These are phyloP conservation scores for Umimayanthus kanabou DNA, from an alignment of 92 coral and sea anemone genomes.

Conservation along the genomic window DNA sequence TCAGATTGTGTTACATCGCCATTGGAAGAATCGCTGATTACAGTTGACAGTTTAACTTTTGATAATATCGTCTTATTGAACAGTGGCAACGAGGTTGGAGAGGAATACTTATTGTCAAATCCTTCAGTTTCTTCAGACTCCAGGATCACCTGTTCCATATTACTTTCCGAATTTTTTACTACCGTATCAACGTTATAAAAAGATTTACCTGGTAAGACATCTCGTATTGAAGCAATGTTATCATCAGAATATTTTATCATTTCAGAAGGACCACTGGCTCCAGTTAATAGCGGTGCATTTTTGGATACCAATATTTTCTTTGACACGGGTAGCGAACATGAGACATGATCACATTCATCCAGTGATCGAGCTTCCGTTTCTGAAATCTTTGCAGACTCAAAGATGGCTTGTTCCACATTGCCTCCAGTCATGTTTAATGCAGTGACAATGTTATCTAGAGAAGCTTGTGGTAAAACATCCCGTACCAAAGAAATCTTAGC, in stretches of 20 bases:
- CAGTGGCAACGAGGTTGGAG: not conserved
- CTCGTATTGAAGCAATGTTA: not conserved
- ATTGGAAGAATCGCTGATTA: not conserved
- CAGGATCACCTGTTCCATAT: not conserved
- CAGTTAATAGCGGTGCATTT: not conserved
- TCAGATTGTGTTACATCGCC: not conserved
- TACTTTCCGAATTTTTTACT: not conserved
- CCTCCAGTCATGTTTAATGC: slow-evolving; percentile 8
- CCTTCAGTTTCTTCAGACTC: not conserved
- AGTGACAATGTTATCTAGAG: not conserved
- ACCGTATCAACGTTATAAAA: not conserved
- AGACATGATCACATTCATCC: not conserved
- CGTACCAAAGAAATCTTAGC: slow-evolving; percentile 25
- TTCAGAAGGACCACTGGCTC: not conserved
- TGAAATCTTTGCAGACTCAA: not conserved
- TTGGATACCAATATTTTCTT: not conserved
- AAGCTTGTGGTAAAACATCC: slow-evolving; percentile 14
- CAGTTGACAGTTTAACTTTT: not conserved
- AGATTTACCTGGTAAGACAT: not conserved
- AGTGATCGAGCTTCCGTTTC: not conserved
- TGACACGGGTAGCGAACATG: no score
- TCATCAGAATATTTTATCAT: not conserved
- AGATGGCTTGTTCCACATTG: slow-evolving; percentile 29
- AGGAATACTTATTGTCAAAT: not conserved
- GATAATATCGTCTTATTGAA: no score